Evolutionary conservation across 2,888 invertebrate genomes (phyloP).

Genomic region (Archips xylosteana): DNA sequence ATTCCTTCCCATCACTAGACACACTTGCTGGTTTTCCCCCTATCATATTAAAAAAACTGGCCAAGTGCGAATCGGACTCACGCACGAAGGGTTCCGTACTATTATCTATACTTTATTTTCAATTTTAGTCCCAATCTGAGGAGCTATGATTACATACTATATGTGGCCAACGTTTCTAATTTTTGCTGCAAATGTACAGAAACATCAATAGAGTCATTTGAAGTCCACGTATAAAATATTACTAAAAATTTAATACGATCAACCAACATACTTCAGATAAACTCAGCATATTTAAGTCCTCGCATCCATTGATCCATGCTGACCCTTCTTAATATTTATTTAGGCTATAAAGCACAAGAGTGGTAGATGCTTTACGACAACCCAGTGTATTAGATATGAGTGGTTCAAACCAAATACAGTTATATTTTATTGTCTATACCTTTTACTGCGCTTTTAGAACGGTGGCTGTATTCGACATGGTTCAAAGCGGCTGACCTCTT

Average conservation of each 20-base stretch:
- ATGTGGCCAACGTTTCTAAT: too few relatives aligned
- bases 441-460: slow-evolving; percentile 2
- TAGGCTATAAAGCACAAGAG: slow-evolving; percentile 5
- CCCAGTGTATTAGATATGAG: slow-evolving; percentile 9
- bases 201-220: not conserved
- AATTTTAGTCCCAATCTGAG: too few relatives aligned
- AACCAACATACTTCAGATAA: not conserved
- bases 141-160: too few relatives aligned
- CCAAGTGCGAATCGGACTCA: too few relatives aligned
- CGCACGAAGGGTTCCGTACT: too few relatives aligned
- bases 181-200: too few relatives aligned
- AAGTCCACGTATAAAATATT: not conserved
- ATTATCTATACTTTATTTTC: too few relatives aligned
- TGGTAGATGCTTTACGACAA: slow-evolving; percentile 4
- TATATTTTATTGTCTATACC: slow-evolving; percentile 8
- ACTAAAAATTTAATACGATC: not conserved
- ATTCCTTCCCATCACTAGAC: too few relatives aligned
- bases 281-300: not conserved
- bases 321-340: slow-evolving; percentile 16
- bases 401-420: slow-evolving; percentile 3
- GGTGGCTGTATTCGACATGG: not conserved
- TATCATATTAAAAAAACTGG: too few relatives aligned
- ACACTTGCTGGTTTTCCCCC: too few relatives aligned
- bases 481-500: not conserved
- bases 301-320: not conserved